Evolutionary conservation across 2,888 invertebrate genomes (phyloP), one percentile per base, ranked within the genome.

Genomic region (Pyralis farinalis): DNA sequence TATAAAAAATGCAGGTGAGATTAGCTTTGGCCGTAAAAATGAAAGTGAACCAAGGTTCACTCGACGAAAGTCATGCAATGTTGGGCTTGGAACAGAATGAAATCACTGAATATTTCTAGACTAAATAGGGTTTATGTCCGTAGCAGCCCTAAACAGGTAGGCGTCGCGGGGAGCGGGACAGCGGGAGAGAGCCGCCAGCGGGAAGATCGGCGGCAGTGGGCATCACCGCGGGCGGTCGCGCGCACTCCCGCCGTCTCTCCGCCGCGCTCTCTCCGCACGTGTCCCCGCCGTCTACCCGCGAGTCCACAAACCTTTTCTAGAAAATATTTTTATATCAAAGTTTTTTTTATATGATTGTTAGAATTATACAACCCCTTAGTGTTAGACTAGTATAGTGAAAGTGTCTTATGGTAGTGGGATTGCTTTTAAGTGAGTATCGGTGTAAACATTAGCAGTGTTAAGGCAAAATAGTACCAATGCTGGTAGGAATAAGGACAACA

Each of bases 331-430:
- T 39, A 33, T 32, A 38, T n/a, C n/a, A 27, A 33, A 9, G 27
- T 39, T 39, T 35, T 43, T n/a, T 35, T 41, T 36, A 36, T 36
- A 42, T 42, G 27, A 35, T 37, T 37, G 10, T 42, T 42, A 33
- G 27, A 25, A 35, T n/a, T 43, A 34, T 39, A 43, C 43, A 39
- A 38, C 35, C 43, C 43, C 35, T 34, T 38, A 39, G 43, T 16
- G 30, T 8, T 43, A 38, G 25, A 12, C 25, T 32, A 32, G 22
- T 21, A 21, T 38, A 43, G 38, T 10, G 11, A 27, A 11, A 35
- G 43, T 43, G 42, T 42, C 42, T 42, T 42, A 43, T 38, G 33
- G 42, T 42, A 16, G 16, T 16, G 38, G 42, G 30, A 43, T 34
- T 34, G 34, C 37, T 43, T 43, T 25, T 43, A 34, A 34, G 43